These are phyloP conservation scores for Bellardia bayeri DNA, from an alignment of 2,888 invertebrate species.

Conservation along the genomic window DNA sequence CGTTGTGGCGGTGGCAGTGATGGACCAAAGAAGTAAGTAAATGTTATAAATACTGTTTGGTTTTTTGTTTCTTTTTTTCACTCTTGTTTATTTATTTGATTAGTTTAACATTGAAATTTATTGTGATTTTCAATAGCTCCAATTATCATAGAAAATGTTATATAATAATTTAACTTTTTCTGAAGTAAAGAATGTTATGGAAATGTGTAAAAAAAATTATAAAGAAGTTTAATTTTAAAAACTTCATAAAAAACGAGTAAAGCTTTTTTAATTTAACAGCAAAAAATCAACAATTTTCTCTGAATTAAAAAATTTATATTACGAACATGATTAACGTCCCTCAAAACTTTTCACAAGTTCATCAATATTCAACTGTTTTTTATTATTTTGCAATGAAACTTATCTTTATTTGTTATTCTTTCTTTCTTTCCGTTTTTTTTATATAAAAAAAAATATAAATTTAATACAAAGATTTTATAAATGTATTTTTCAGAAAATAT, in stretches of 20 bases:
- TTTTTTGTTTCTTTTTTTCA: background rate
- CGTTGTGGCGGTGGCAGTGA: slow-evolving; percentile 84
- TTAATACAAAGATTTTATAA: background rate
- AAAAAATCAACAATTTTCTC: no score
- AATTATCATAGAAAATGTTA: no score
- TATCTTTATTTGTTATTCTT: background rate
- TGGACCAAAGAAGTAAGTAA: slow-evolving; percentile 84
- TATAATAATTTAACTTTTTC: no score
- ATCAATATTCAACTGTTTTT: slow-evolving; percentile 26
- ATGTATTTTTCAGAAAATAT: background rate
- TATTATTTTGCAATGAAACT: slow-evolving; percentile 10
- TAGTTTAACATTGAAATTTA: slow-evolving; percentile 23
- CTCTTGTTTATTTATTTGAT: slow-evolving; percentile 15
- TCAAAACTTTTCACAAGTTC: slow-evolving; percentile 40
- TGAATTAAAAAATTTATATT: background rate
- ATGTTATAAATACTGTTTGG: background rate
- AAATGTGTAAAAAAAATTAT: no score
- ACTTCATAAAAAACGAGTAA: no score
- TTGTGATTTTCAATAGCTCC: background rate
- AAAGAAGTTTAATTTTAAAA: no score
- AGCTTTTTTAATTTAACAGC: no score
- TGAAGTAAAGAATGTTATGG: no score
- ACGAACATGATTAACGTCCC: background rate
- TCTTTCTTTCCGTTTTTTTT: background rate
- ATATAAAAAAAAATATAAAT: background rate